Base-by-base conservation (phyloP, 2,888 invertebrate genomes). In the Ceratothoa steindachneri region DNA sequence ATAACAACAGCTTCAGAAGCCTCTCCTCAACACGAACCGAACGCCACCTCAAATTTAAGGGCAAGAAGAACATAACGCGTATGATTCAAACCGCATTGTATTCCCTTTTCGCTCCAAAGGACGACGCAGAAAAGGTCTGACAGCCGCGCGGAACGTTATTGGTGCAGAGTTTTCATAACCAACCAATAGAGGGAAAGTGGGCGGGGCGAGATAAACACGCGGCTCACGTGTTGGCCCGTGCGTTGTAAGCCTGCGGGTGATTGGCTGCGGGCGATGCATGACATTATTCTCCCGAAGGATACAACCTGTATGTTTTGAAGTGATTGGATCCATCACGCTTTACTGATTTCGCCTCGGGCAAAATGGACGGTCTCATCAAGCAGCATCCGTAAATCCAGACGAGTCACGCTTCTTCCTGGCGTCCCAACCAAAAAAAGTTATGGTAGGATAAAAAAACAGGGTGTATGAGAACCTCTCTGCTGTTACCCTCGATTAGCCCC, bases 191-290 rank as follows among this genome's bases (percentile, higher is more conserved):
- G 24, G 24, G 12, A 12, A 60, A 60, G 3, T 24, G 24, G 60
- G 22, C 12, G 60, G 1, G 24, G 60, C 1, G n/a, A n/a, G 12
- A 12, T 12, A 4, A 4, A 24, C 2, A 24, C 27, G 19, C 60
- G 27, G 60, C 3, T 60, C 60, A 60, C 60, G 60, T 60, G 60
- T 60, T 60, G 60, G 60, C 60, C 60, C 60, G 60, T 60, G 60
- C 60, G 60, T 60, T n/a, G 19, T 60, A 24, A 24, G 60, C 60
- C 27, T 24, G 19, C 9, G 60, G 27, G 27, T 60, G 60, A 60
- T 60, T 60, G 60, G 60, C 60, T 60, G 60, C 60, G 27, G 60
- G 60, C 60, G 19, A 24, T 60, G 60, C 60, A 60, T 60, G 60
- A 60, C 60, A 60, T 24, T 24, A 12, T 12, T 7, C 24, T 4